Conservation (phyloP, 2,113 vertebrate genomes). For the Phalacrocorax carbo region DNA sequence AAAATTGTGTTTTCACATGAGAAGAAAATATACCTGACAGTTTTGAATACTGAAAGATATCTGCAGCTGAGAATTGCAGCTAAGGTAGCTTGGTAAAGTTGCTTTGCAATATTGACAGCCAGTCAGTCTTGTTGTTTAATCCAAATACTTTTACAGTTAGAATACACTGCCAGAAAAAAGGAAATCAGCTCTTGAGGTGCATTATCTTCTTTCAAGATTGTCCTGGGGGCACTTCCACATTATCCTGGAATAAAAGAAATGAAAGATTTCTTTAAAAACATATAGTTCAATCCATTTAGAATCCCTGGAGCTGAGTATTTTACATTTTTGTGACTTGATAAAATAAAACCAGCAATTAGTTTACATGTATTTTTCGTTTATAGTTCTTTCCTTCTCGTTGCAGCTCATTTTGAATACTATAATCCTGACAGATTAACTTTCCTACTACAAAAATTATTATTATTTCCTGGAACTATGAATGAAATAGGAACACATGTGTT, state of each 20-base stretch:
- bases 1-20: constrained; percentile 25
- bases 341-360: constrained; percentile 41
- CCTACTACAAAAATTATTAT: constrained; percentile 11
- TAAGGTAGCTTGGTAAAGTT: not conserved
- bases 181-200: constrained; percentile 20
- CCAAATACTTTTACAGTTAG: not conserved
- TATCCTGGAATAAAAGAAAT: constrained; percentile 59
- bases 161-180: constrained; percentile 16
- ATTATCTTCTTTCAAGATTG: constrained; percentile 56
- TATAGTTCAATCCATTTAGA: constrained; percentile 47
- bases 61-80: not conserved
- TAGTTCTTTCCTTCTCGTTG: constrained; percentile 14
- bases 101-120: constrained; percentile 41
- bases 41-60: not conserved
- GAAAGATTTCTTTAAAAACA: constrained; percentile 44
- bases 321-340: constrained; percentile 50
- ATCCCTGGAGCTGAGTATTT: constrained; percentile 32
- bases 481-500: constrained; percentile 36
- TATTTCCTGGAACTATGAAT: constrained; percentile 52
- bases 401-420: constrained; percentile 16
- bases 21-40: constrained; percentile 48
- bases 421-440: constrained; percentile 43
- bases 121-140: constrained; percentile 24
- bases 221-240: constrained; percentile 40
- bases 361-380: constrained; percentile 36